Evolutionary conservation across 2,797 vertebrate genomes (phyloP), one percentile per base, ranked within the genome.

Genomic region (Phalanger gymnotis): DNA sequence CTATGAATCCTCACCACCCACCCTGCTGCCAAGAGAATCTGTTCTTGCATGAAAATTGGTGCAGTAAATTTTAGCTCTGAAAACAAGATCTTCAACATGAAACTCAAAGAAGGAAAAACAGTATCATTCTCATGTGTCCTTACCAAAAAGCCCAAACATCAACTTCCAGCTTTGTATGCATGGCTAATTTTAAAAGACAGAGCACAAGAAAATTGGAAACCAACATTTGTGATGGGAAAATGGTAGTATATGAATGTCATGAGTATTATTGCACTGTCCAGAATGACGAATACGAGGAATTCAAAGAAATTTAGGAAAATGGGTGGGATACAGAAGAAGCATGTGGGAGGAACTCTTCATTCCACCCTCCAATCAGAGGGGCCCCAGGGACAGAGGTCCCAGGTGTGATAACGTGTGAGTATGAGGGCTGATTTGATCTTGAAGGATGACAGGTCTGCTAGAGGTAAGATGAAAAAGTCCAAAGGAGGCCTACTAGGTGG

Each of bases 21-120:
- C 40, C 27, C 19, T 93, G 96, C 40, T 95, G 93, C 53, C 30
- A 89, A 54, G 47, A 95, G 40, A 87, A 87, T 87, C 40, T 51
- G 40, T 28, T 87, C 73, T 81, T 87, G 40, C 73, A 96, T 56
- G 97, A 94, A 94, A 96, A 16, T 92, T 94, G 31, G 6, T 93
- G 22, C 14, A 7, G 81, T 66, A 55, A 87, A 27, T 53, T 81
- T 96, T 58, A 92, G 53, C 19, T 92, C 73, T 92, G 40, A 95
- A 61, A 12, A 89, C 27, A 55, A 94, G 93, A 53, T 94, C 61
- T 97, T 95, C 54, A 95, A 89, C 93, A 0, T 95, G 52, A 87
- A 90, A 87, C 66, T 94, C 51, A 61, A 73, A 92, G 9, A 28
- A 87, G n/a, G 19, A 87, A 47, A 81, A 47, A 93, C 95, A 27